These are phyloP conservation scores for Melipona bicolor DNA, from an alignment of 2,888 invertebrate genomes.

Conservation along the genomic window DNA sequence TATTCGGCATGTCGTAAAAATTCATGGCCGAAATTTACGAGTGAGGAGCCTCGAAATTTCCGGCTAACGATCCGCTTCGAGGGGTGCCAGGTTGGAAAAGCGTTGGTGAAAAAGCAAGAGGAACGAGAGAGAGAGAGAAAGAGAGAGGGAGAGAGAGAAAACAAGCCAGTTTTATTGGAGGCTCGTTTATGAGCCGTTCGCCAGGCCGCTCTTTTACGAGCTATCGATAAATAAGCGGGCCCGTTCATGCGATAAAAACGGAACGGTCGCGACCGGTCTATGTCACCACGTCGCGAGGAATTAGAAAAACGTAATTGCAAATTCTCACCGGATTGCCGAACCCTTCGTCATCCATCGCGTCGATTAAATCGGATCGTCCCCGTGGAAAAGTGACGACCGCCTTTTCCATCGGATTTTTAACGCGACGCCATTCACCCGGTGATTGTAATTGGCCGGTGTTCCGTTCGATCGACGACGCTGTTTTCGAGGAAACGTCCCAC, in stretches of 20 bases:
- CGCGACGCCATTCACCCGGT: not conserved
- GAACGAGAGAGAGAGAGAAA: not conserved
- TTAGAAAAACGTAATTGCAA: constrained; percentile 58
- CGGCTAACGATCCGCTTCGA: constrained; percentile 65
- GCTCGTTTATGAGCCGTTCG: constrained; percentile 70
- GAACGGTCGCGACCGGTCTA: constrained; percentile 26
- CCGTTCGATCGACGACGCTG: not conserved
- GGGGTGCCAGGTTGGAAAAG: constrained; percentile 19
- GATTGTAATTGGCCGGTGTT: constrained; percentile 3
- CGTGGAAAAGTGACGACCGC: constrained; percentile 26
- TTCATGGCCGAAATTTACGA: constrained; percentile 73
- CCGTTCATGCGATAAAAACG: constrained; percentile 55
- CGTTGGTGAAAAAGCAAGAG: not conserved
- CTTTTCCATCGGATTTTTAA: constrained; percentile 5
- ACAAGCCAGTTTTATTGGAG: constrained; percentile 66
- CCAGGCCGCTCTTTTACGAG: constrained; percentile 67
- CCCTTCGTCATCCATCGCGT: constrained; percentile 4
- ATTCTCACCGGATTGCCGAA: constrained; percentile 21
- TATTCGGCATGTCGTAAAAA: constrained; percentile 65
- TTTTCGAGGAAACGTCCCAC: not conserved
- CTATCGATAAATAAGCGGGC: constrained; percentile 69
- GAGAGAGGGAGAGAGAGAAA: constrained; percentile 3
- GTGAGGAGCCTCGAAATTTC: constrained; percentile 64
- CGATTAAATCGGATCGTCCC: constrained; percentile 37
- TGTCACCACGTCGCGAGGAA: constrained; percentile 38